phyloP scores from a whole-genome alignment of 2,113 vertebrate genomes.

The Hemibagrus wyckioides region DNA sequence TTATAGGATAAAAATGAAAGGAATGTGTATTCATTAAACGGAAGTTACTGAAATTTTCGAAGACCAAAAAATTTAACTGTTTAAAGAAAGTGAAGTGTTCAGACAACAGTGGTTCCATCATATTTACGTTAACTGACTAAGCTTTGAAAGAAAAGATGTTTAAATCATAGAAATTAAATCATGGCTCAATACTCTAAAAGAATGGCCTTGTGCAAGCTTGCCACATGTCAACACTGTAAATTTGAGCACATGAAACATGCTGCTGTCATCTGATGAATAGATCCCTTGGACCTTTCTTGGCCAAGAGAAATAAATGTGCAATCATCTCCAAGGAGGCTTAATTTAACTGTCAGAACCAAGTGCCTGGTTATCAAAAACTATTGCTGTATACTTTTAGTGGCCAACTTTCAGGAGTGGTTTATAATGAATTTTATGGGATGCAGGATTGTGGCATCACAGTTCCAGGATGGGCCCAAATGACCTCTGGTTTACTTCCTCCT shows the following conservation, averaged over 20 bases:
- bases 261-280: not conserved
- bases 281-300: not conserved
- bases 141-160: not conserved
- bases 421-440: not conserved
- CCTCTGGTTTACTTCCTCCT: not conserved
- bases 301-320: not conserved
- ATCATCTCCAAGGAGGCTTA: not conserved
- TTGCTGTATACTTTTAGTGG: not conserved
- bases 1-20: not conserved
- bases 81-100: not conserved
- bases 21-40: not conserved
- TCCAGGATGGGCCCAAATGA: too few species aligned
- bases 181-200: not conserved
- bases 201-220: not conserved
- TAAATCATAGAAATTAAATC: not conserved
- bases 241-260: not conserved
- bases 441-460: not conserved
- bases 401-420: not conserved
- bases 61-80: not conserved
- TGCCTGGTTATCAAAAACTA: not conserved
- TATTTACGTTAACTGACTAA: not conserved
- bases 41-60: not conserved
- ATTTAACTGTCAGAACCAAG: not conserved
- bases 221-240: not conserved
- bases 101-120: not conserved